A percentile compares a stretch with the other conserved stretches of the same genome.
phyloP scores from a whole-genome alignment of 2,888 invertebrate genomes.

The Adelognathus sp. region DNA sequence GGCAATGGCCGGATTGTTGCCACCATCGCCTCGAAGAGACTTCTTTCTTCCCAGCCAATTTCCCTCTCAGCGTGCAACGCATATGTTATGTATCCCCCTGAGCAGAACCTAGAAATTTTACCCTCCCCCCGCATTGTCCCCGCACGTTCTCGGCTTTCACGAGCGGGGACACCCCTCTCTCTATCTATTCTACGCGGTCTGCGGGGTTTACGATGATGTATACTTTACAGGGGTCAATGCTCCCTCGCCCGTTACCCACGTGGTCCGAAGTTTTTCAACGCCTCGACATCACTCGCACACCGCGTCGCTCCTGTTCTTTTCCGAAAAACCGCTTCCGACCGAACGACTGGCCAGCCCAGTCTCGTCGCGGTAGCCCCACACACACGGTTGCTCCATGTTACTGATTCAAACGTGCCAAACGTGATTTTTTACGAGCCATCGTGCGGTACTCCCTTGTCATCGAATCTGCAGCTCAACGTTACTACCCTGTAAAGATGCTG shows the following conservation, averaged over 20 bases:
- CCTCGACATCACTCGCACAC: neutral
- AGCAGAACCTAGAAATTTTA: slow-evolving; percentile 28
- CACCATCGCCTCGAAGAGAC: slow-evolving; percentile 54
- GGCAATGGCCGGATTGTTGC: slow-evolving; percentile 5
- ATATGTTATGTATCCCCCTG: slow-evolving; percentile 33
- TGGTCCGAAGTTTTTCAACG: slow-evolving; percentile 13
- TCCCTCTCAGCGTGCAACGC: slow-evolving; percentile 64
- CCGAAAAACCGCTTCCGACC: slow-evolving; percentile 4
- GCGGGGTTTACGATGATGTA: slow-evolving; percentile 52
- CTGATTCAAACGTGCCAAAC: slow-evolving; percentile 43
- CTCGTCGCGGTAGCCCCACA: slow-evolving; percentile 18
- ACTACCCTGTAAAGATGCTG: neutral
- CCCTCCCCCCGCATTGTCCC: slow-evolving; percentile 34
- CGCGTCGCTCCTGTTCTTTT: neutral
- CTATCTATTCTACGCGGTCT: slow-evolving; percentile 45
- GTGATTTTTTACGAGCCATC: slow-evolving; percentile 26
- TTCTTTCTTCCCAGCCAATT: slow-evolving; percentile 68
- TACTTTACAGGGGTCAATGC: slow-evolving; percentile 42
- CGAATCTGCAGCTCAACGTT: neutral
- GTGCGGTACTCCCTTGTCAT: neutral
- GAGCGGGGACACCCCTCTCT: neutral
- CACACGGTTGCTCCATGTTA: slow-evolving; percentile 27
- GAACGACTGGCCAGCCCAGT: no score
- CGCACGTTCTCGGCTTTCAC: slow-evolving; percentile 37
- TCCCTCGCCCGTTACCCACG: slow-evolving; percentile 25